A percentile compares a stretch with the other conserved stretches of the same genome.
Evolutionary conservation across 2,113 vertebrate species (phyloP).

Genomic region (Strix aluco): DNA sequence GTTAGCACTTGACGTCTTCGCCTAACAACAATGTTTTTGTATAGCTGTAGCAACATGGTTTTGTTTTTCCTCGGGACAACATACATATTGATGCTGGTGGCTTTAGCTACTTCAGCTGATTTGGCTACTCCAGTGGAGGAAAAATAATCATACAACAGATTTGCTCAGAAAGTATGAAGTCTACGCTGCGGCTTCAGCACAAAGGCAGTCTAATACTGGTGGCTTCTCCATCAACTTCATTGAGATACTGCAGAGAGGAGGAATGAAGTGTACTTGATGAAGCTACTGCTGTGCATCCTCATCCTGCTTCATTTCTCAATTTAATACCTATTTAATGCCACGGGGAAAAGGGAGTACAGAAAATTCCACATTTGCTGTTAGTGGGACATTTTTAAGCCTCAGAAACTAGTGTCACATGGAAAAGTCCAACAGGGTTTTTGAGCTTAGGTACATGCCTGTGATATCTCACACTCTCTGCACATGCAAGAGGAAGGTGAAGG

Average conservation of each 20-base stretch:
- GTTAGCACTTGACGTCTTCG: background rate
- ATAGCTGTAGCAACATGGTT: background rate
- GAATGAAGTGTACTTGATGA: background rate
- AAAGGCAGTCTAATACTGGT: background rate
- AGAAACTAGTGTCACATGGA: background rate
- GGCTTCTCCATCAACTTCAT: background rate
- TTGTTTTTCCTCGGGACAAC: background rate
- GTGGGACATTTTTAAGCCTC: background rate
- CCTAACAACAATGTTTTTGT: background rate
- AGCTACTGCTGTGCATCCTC: background rate
- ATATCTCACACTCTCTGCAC: background rate
- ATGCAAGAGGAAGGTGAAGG: background rate
- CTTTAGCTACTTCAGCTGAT: background rate
- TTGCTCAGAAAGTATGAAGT: background rate
- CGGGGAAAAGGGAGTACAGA: background rate
- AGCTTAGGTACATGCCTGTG: background rate
- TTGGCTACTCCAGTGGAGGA: background rate
- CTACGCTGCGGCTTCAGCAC: accelerated
- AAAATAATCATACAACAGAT: background rate
- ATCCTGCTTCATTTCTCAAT: background rate
- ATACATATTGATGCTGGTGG: background rate
- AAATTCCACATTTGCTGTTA: background rate
- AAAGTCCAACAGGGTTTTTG: background rate
- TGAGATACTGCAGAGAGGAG: background rate
- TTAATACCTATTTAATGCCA: background rate